Percentiles rank a stretch among this genome's conserved stretches.
Conservation (phyloP, 2,888 invertebrate genomes). For the Apomyelois bistriatella region DNA sequence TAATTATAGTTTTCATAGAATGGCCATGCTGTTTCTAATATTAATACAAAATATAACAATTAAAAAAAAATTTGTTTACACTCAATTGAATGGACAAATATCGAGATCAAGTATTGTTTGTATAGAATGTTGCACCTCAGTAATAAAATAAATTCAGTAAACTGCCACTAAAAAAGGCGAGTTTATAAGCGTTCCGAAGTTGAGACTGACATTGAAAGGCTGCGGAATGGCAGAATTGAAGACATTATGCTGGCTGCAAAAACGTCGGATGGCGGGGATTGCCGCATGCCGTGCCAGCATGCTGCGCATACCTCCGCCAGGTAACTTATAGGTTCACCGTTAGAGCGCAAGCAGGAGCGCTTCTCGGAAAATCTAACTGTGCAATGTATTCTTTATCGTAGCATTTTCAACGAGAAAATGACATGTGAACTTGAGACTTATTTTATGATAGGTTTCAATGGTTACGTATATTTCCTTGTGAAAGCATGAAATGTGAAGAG, state of each 20-base stretch:
- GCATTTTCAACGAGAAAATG: conserved; percentile 6
- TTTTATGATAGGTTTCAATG: conserved; percentile 1
- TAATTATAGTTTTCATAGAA: too few species aligned
- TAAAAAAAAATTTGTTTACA: too few species aligned
- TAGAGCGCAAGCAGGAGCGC: conserved; percentile 26
- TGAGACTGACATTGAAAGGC: neutral
- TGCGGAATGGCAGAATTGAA: neutral
- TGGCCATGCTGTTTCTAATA: too few species aligned
- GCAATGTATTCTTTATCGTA: conserved; percentile 16
- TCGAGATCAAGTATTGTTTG: too few species aligned
- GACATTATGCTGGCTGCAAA: conserved; percentile 19
- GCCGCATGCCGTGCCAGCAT: conserved; percentile 24
- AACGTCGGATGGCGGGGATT: conserved; percentile 16
- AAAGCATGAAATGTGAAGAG: conserved; percentile 15
- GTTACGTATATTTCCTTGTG: conserved; percentile 6
- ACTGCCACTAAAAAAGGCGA: neutral
- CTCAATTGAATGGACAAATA: too few species aligned
- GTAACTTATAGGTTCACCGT: conserved; percentile 39
- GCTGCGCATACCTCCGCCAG: conserved; percentile 21
- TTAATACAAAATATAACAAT: too few species aligned
- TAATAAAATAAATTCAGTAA: neutral
- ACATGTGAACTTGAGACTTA: conserved; percentile 4
- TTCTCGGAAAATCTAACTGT: conserved; percentile 25
- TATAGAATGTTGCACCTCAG: neutral
- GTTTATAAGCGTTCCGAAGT: neutral